Evolutionary conservation across 2,797 vertebrate genomes (phyloP), one percentile per base, ranked within the genome.

Genomic region (Chaunax sp.): DNA sequence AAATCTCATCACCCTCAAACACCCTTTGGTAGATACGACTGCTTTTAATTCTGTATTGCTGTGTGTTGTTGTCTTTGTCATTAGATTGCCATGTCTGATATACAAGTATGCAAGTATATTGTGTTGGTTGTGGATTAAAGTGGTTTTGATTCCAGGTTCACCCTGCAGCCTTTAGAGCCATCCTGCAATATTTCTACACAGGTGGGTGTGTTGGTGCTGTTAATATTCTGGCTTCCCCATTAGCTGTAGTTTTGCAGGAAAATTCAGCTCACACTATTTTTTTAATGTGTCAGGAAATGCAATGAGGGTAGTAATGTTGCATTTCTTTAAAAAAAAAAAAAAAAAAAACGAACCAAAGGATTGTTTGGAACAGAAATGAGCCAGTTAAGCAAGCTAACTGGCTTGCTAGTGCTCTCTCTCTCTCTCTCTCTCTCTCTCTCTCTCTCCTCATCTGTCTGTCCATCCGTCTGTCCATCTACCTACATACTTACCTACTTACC

Each of bases 161-260:
- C 68, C 96, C 97, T 33, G 95, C 97, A 78, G 97, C 97, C 5
- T 99, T 99, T 77, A 94, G 94, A 62, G 94, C 97, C 59, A 93
- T 98, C 65, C 87, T 99, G 84, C 96, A 97, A 78, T 99, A 98
- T 87, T 91, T 98, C 2, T 99, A 99, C 77, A 99, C 96, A 92
- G 98, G 97, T 99, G 87, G 89, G 85, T 77, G 19, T 38, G 10
- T 15, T 23, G 35, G 11, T 72, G 38, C 43, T 18, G 23, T 18
- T 26, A 4, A 19, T 35, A 30, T 66, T 5, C 37, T 22, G 14
- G 6, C 8, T 40, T 43, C n/a, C 5, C 1, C 4, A 33, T 47
- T 47, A n/a, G 26, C 5, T n/a, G 18, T 11, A 41, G 4, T n/a
- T 43, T 25, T 47, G n/a, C 16, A 51, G 15, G 15, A 30, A 45